phyloP scores from a whole-genome alignment of 2,113 vertebrate species.

The Petromus typicus region DNA sequence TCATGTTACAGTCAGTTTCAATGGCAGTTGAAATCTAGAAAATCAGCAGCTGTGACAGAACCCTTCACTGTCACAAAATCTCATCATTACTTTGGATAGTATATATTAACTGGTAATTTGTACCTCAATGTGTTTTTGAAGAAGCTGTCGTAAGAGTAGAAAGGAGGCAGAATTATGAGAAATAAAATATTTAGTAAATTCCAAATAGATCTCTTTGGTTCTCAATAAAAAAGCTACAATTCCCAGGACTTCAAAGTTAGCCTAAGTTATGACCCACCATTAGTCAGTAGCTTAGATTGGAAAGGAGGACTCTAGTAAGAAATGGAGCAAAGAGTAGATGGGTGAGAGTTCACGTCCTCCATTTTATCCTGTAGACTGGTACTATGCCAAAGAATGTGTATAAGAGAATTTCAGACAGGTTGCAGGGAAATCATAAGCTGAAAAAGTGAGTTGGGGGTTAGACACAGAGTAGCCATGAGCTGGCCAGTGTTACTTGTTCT shows the following conservation, averaged over 20 bases:
- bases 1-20: constrained; percentile 1
- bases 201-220: background rate
- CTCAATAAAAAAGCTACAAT: background rate
- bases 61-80: background rate
- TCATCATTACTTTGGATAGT: background rate
- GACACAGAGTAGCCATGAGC: background rate
- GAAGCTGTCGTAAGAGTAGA: background rate
- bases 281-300: background rate
- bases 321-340: background rate
- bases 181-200: background rate
- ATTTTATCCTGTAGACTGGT: background rate
- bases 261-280: background rate
- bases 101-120: constrained; percentile 9
- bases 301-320: background rate
- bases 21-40: background rate
- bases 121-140: background rate
- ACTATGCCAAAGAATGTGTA: background rate
- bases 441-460: background rate
- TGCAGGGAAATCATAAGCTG: background rate
- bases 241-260: background rate
- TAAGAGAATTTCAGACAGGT: background rate
- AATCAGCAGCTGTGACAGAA: background rate
- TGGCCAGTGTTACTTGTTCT: background rate
- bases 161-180: background rate
- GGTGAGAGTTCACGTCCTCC: background rate